phyloP scores from a whole-genome alignment of 2,113 vertebrate genomes.

The Lepus americanus region DNA sequence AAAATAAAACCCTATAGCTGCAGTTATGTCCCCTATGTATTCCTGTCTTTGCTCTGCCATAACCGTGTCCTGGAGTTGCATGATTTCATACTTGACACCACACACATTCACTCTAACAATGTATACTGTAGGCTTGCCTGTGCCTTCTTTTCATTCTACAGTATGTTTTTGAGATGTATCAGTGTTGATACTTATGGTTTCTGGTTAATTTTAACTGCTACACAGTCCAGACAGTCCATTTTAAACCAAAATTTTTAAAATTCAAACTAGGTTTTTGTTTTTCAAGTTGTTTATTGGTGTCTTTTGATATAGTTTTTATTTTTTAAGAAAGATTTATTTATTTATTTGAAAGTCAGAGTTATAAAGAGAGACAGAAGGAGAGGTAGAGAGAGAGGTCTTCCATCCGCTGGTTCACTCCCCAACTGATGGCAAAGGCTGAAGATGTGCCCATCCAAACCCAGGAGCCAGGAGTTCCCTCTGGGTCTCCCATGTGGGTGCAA shows the following conservation, averaged over 20 bases:
- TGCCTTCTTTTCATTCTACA: neutral
- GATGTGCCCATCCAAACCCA: too few species aligned
- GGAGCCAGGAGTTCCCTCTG: too few species aligned
- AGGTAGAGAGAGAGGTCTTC: too few species aligned
- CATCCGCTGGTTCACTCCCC: too few species aligned
- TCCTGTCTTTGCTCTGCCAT: neutral
- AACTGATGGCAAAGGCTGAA: too few species aligned
- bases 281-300: neutral
- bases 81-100: neutral
- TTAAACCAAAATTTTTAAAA: neutral
- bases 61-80: neutral
- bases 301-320: neutral
- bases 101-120: neutral
- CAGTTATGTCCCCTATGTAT: neutral
- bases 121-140: neutral
- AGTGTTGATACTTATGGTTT: neutral
- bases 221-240: neutral
- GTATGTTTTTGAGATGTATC: neutral
- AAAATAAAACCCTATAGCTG: neutral
- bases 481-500: too few species aligned
- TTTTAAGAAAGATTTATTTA: neutral
- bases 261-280: neutral
- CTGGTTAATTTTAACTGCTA: constrained; percentile 6
- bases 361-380: too few species aligned
- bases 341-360: too few species aligned